Conservation (phyloP, 2,888 invertebrate species). For the Thera obeliscata region DNA sequence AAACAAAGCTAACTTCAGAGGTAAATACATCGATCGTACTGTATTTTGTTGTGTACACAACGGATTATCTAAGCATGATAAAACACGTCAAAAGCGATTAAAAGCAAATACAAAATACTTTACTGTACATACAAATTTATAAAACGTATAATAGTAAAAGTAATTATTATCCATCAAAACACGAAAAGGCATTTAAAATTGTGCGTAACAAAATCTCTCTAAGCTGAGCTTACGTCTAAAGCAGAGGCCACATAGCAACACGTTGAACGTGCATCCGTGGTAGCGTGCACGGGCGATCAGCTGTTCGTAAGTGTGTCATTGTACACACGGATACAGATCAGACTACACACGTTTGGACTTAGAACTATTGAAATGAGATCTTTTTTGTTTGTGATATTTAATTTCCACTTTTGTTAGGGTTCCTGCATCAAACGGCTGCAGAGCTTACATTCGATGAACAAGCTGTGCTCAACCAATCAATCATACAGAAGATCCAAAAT, state of each 20-base stretch:
- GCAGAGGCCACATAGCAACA: background rate
- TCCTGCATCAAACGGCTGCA: slow-evolving; percentile 64
- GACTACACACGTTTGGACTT: too few relatives aligned
- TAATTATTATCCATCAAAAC: slow-evolving; percentile 33
- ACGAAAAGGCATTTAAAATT: slow-evolving; percentile 55
- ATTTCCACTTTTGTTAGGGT: slow-evolving; percentile 56
- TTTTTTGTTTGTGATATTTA: too few relatives aligned
- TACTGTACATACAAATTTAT: slow-evolving; percentile 46
- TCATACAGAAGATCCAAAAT: slow-evolving; percentile 66
- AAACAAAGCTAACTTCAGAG: background rate
- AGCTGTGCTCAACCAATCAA: slow-evolving; percentile 70
- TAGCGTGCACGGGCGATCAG: background rate
- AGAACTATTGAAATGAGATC: too few relatives aligned
- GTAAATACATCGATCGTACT: background rate
- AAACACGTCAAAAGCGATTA: slow-evolving; percentile 45
- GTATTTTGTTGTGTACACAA: slow-evolving; percentile 30
- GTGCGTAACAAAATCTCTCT: slow-evolving; percentile 68
- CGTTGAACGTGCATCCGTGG: background rate
- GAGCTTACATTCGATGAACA: slow-evolving; percentile 77
- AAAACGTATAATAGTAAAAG: slow-evolving; percentile 29
- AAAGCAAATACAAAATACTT: slow-evolving; percentile 45
- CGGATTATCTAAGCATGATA: slow-evolving; percentile 32
- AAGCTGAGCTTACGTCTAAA: slow-evolving; percentile 22
- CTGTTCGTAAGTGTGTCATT: background rate
- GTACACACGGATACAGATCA: too few relatives aligned